Evolutionary conservation across 2,797 vertebrate species (phyloP), one percentile per base, ranked within the genome.

Genomic region (Anableps anableps): DNA sequence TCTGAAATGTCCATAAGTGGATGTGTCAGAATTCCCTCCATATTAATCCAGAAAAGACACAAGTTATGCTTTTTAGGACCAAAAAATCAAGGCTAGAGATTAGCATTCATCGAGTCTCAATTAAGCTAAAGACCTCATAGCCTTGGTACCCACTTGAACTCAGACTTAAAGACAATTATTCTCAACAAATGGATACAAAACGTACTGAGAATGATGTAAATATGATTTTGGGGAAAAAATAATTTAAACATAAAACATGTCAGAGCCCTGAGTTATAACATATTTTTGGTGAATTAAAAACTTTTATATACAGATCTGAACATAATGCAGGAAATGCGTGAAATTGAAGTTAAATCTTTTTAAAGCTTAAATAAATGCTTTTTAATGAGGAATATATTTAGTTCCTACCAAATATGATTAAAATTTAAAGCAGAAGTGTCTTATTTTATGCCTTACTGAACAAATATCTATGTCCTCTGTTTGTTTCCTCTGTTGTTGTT

Each of bases 401-500:
- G 0, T 21, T 66, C 21, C 36, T 38, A 10, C 36, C 9, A 41
- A 41, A 66, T 41, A 66, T 38, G 11, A 38, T 66, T 10, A 23
- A 6, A 38, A 13, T 13, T 66, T 3, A 13, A 21, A 38, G 36
- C 34, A 66, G 9, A 41, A 1, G 19, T 64, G 14, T 11, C 3
- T 17, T 41, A 17, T 6, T n/a, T 2, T 71, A 71, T 43, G 68
- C 21, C 26, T 11, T 19, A 1, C 19, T 31, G 70, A 62, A 26
- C 47, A 43, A 68, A 58, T 17, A 41, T 26, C 47, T 60, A 19
- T 36, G 31, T 51, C n/a, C 29, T 9, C 29, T 74, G 41, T 50
- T 5, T 31, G 1, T 51, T 21, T 76, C 23, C 43, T 60, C 70
- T 83, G 79, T 81, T 82, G 66, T 85, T 11, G 60, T 79, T 83